These are phyloP conservation scores for Scaptomyza cyrtandrae DNA, from an alignment of 2,888 invertebrate genomes.

Conservation along the genomic window DNA sequence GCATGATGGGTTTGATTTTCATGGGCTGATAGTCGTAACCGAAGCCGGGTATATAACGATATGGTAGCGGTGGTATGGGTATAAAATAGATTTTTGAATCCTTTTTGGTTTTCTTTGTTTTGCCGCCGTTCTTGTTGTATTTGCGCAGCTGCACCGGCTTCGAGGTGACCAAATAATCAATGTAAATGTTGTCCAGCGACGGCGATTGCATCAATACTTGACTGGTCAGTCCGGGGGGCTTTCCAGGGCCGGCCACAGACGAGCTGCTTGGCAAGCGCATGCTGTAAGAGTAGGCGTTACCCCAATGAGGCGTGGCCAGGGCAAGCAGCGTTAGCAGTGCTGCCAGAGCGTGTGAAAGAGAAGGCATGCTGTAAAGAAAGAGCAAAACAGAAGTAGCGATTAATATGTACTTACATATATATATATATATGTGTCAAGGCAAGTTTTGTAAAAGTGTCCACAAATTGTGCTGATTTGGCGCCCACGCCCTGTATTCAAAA, in stretches of 20 bases:
- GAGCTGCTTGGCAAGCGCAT: slow-evolving; percentile 21
- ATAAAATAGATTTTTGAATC: slow-evolving; percentile 95
- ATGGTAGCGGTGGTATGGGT: slow-evolving; percentile 92
- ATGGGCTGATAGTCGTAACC: slow-evolving; percentile 94
- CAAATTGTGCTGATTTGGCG: slow-evolving; percentile 22
- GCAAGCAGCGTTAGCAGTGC: slow-evolving; percentile 32
- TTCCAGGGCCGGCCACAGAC: slow-evolving; percentile 4
- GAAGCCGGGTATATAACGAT: slow-evolving; percentile 93
- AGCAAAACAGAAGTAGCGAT: slow-evolving; percentile 4
- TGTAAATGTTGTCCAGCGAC: slow-evolving; percentile 79
- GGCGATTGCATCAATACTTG: slow-evolving; percentile 78
- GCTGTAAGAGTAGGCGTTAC: slow-evolving; percentile 47
- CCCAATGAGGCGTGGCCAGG: slow-evolving; percentile 32
- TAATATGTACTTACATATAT: neutral
- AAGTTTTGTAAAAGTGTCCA: slow-evolving; percentile 53
- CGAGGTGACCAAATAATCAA: slow-evolving; percentile 81
- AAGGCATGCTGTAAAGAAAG: slow-evolving; percentile 49
- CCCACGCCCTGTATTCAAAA: slow-evolving; percentile 52
- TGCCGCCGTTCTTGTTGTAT: slow-evolving; percentile 75
- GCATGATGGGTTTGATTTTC: slow-evolving; percentile 76
- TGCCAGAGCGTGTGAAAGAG: slow-evolving; percentile 23
- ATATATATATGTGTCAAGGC: slow-evolving; percentile 47
- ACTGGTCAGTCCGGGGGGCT: slow-evolving; percentile 15
- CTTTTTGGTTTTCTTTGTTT: slow-evolving; percentile 83
- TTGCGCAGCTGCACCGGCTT: slow-evolving; percentile 81